These are phyloP conservation scores for Morone chrysops DNA, from an alignment of 2,113 vertebrate genomes.

Conservation along the genomic window DNA sequence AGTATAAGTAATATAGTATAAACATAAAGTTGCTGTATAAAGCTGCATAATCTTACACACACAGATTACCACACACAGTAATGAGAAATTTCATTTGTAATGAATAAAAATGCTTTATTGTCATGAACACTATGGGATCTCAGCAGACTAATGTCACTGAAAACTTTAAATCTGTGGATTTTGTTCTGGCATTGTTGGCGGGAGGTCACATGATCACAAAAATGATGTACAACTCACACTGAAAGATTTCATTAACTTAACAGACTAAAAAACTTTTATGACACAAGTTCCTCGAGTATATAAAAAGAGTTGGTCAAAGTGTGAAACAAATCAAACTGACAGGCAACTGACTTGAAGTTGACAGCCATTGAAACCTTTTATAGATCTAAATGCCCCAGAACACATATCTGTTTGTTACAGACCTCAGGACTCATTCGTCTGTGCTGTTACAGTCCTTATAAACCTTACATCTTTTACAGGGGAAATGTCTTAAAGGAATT, in stretches of 20 bases:
- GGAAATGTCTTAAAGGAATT: constrained; percentile 21
- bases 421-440: constrained; percentile 21
- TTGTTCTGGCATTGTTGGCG: neutral
- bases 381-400: constrained; percentile 31
- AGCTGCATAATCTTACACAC: neutral
- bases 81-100: neutral
- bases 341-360: constrained; percentile 35
- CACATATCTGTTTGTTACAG: constrained; percentile 52
- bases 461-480: constrained; percentile 49
- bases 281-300: constrained; percentile 41
- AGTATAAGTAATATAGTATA: neutral
- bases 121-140: neutral
- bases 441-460: constrained; percentile 38
- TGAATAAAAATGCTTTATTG: neutral
- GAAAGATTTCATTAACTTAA: constrained; percentile 40
- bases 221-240: constrained; percentile 29
- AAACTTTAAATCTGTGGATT: constrained; percentile 7
- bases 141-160: neutral
- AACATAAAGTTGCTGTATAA: neutral
- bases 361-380: constrained; percentile 56
- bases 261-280: constrained; percentile 49
- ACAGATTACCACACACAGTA: neutral
- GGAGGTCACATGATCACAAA: constrained; percentile 19
- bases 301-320: constrained; percentile 55
- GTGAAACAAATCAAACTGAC: constrained; percentile 60